Percentiles rank a stretch among this genome's conserved stretches.
These are phyloP conservation scores for Monomorium pharaonis DNA, from an alignment of 1,140 invertebrate genomes.

Conservation along the genomic window DNA sequence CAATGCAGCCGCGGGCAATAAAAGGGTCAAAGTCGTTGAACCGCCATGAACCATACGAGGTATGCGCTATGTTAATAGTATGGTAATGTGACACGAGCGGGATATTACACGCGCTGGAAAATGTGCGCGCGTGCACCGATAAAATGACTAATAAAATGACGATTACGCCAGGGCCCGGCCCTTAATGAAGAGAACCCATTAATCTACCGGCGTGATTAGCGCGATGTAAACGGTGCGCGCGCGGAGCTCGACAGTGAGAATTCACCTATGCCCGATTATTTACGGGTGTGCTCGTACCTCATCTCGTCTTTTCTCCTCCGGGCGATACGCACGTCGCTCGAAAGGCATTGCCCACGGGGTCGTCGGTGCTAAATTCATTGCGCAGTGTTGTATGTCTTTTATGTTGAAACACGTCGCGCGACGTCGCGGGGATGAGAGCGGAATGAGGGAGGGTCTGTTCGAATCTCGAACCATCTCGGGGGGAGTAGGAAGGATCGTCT, in stretches of 20 bases:
- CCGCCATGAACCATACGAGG: conserved; percentile 17
- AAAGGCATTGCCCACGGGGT: conserved; percentile 26
- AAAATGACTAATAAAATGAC: conserved; percentile 57
- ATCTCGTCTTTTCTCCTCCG: conserved; percentile 48
- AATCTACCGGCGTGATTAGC: conserved; percentile 53
- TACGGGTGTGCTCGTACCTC: conserved; percentile 38
- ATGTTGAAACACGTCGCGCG: not conserved
- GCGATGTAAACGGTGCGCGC: conserved; percentile 52
- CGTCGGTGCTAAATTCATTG: conserved; percentile 42
- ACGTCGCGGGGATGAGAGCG: too few relatives aligned
- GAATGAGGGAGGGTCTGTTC: too few relatives aligned
- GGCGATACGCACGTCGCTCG: conserved; percentile 46
- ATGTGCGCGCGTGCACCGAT: conserved; percentile 30
- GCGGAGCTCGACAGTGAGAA: conserved; percentile 48
- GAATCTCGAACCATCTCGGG: not conserved
- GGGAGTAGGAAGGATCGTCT: not conserved
- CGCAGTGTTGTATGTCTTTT: conserved; percentile 49
- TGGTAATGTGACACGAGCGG: conserved; percentile 54
- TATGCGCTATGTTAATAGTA: conserved; percentile 54
- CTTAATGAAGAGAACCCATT: conserved; percentile 52
- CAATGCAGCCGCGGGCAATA: not conserved
- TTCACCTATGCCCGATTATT: conserved; percentile 61
- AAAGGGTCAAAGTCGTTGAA: conserved; percentile 47
- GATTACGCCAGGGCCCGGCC: conserved; percentile 33
- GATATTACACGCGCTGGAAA: conserved; percentile 55